A percentile compares a stretch with the other conserved stretches of the same genome.
These are phyloP conservation scores for Blennius ocellaris DNA, from an alignment of 2,113 vertebrate genomes.

Conservation along the genomic window DNA sequence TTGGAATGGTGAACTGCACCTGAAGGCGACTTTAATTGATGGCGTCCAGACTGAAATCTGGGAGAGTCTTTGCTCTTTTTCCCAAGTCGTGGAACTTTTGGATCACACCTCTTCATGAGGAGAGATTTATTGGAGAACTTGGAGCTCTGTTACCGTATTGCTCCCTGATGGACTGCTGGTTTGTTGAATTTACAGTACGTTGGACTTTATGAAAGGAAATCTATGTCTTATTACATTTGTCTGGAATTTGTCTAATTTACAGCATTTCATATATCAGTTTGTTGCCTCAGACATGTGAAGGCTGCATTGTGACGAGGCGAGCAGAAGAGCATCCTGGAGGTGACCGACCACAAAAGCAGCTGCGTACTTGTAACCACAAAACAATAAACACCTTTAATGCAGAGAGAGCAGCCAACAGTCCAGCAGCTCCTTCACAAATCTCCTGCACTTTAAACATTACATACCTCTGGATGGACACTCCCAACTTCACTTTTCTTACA, in stretches of 20 bases:
- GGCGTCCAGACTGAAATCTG: too few species aligned
- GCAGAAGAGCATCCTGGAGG: neutral
- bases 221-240: neutral
- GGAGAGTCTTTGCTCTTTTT: too few species aligned
- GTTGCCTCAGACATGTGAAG: neutral
- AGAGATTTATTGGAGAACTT: too few species aligned
- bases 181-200: neutral
- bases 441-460: neutral
- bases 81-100: too few species aligned
- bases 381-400: slow-evolving; percentile 5
- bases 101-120: too few species aligned
- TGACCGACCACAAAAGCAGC: slow-evolving; percentile 28
- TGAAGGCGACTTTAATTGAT: too few species aligned
- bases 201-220: neutral
- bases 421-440: neutral
- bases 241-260: neutral
- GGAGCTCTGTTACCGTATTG: neutral
- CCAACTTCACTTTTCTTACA: slow-evolving; percentile 14
- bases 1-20: too few species aligned
- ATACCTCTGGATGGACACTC: neutral
- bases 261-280: neutral
- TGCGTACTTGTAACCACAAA: neutral
- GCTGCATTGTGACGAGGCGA: neutral
- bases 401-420: neutral
- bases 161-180: neutral